Percentiles rank a stretch among this genome's conserved stretches.
Evolutionary conservation across 2,888 invertebrate species (phyloP).

Genomic region (Leucania comma): DNA sequence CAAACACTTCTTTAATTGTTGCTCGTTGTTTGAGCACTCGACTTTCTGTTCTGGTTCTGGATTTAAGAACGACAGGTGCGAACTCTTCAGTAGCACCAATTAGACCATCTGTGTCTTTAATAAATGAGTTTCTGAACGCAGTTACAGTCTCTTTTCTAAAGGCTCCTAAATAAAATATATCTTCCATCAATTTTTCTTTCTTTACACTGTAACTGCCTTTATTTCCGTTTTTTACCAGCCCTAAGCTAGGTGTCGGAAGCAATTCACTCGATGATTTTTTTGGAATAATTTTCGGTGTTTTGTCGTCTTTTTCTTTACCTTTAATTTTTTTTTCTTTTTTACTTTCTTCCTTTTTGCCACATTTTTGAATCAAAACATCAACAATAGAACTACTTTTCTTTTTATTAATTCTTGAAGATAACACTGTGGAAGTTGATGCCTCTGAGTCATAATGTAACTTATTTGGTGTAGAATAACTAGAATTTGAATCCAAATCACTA

Average conservation of each 20-base stretch:
- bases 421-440: constrained; percentile 92
- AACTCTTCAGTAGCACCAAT: constrained; percentile 91
- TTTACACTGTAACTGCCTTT: constrained; percentile 84
- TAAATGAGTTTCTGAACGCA: constrained; percentile 92
- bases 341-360: constrained; percentile 90
- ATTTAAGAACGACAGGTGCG: constrained; percentile 93
- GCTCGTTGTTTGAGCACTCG: constrained; percentile 93
- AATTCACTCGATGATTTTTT: constrained; percentile 90
- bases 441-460: constrained; percentile 92
- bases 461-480: constrained; percentile 91
- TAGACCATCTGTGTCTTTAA: constrained; percentile 91
- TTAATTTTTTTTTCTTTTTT: constrained; percentile 87
- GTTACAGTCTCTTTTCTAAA: constrained; percentile 93
- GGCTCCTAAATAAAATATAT: constrained; percentile 91
- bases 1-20: constrained; percentile 95
- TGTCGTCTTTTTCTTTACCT: constrained; percentile 90
- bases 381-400: constrained; percentile 91
- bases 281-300: constrained; percentile 89
- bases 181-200: constrained; percentile 89
- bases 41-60: constrained; percentile 94
- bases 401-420: constrained; percentile 89
- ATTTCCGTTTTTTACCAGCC: constrained; percentile 81
- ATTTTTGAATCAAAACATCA: constrained; percentile 92
- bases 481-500: constrained; percentile 93
- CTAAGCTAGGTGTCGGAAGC: constrained; percentile 92